Percentiles rank a stretch among this genome's conserved stretches.
Conservation (phyloP, 2,888 invertebrate genomes). For the Criorhina ranunculi region DNA sequence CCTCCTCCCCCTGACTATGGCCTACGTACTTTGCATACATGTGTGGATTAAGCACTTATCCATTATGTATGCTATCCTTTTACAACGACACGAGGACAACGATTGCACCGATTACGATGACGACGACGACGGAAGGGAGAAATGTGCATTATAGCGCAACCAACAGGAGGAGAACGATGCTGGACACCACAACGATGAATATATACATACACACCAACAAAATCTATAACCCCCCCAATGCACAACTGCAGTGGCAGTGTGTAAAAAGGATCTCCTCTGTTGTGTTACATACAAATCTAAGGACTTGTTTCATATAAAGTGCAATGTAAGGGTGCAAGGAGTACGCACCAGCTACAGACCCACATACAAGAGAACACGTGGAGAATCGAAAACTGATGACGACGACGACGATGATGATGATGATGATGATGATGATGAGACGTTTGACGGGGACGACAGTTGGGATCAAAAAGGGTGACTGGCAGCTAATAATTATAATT, state of each 20-base stretch:
- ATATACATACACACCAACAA: slow-evolving; percentile 9
- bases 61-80: slow-evolving; percentile 63
- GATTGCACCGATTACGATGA: neutral
- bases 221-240: neutral
- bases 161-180: neutral
- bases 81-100: slow-evolving; percentile 45
- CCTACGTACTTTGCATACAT: neutral
- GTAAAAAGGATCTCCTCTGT: slow-evolving; percentile 6
- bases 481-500: slow-evolving; percentile 3
- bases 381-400: slow-evolving; percentile 26
- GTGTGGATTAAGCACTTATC: slow-evolving; percentile 37
- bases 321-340: neutral
- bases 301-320: slow-evolving; percentile 7
- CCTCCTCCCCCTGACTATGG: no score
- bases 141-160: slow-evolving; percentile 33
- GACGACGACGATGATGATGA: neutral
- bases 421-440: neutral
- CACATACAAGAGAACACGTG: slow-evolving; percentile 7
- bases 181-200: slow-evolving; percentile 1
- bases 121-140: slow-evolving; percentile 11
- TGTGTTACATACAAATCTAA: slow-evolving; percentile 20
- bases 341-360: neutral
- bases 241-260: neutral
- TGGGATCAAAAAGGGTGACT: neutral
- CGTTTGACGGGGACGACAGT: neutral